phyloP scores from a whole-genome alignment of 2,113 vertebrate species.

The Procavia capensis region DNA sequence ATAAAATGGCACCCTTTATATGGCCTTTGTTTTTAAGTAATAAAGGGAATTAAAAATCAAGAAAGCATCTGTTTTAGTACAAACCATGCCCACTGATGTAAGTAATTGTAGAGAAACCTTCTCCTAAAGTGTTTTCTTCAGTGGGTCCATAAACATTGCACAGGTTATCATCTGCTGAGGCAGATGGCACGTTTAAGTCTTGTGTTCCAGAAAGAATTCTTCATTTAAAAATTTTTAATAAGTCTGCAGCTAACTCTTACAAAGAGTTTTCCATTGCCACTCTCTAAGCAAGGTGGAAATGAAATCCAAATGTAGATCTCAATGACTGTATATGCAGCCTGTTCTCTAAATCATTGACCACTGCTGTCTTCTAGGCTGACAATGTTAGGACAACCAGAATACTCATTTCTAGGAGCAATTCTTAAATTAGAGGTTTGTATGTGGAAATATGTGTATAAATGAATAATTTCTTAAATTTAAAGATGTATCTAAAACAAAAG shows the following conservation, averaged over 20 bases:
- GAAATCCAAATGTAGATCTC: neutral
- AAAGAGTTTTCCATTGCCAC: neutral
- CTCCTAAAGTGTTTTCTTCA: neutral
- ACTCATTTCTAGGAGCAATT: neutral
- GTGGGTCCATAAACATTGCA: neutral
- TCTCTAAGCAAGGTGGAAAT: neutral
- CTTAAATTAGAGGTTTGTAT: neutral
- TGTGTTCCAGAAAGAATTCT: neutral
- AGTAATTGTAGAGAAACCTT: neutral
- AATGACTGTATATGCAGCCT: neutral
- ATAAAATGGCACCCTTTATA: neutral
- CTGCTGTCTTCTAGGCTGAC: neutral
- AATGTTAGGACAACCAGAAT: neutral
- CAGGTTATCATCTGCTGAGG: neutral
- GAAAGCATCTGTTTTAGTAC: neutral
- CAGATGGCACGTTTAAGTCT: too few relatives aligned
- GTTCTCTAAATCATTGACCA: rapidly evolving
- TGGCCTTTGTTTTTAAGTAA: neutral
- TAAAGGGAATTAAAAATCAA: neutral
- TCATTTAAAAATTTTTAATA: neutral
- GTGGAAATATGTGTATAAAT: neutral
- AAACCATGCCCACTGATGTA: neutral
- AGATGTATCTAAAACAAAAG: neutral
- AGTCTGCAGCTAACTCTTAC: neutral
- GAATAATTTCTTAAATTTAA: neutral